Evolutionary conservation across 2,797 vertebrate genomes (phyloP).

Genomic region (Dendrocincla fuliginosa): DNA sequence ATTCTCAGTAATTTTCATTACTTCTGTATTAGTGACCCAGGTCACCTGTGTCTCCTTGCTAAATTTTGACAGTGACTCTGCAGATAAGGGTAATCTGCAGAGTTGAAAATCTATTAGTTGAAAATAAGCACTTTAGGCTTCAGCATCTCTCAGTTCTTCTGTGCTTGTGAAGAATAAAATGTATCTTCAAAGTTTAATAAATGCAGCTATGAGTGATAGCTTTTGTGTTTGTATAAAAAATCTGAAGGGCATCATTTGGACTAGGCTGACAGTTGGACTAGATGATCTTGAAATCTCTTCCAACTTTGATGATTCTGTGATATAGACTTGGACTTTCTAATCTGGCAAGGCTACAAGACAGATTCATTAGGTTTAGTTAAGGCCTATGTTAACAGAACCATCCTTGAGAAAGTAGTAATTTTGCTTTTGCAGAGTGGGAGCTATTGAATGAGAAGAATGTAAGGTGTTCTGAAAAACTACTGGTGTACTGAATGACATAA

Average conservation of each 20-base stretch:
- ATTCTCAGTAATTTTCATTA: neutral
- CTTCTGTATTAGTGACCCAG: neutral
- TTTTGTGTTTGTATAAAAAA: neutral
- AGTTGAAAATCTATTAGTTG: neutral
- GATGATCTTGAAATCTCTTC: neutral
- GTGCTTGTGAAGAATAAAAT: neutral
- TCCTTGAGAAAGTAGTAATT: neutral
- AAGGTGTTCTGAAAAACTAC: neutral
- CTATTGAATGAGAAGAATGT: neutral
- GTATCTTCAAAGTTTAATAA: neutral
- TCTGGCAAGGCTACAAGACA: neutral
- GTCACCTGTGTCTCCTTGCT: neutral
- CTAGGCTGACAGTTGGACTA: neutral
- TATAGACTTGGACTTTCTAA: neutral
- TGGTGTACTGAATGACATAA: neutral
- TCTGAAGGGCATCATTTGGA: neutral
- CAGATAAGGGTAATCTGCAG: neutral
- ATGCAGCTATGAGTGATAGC: neutral
- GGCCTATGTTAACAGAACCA: neutral
- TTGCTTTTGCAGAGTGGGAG: neutral
- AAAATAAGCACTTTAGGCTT: neutral
- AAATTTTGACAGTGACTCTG: neutral
- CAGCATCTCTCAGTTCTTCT: neutral
- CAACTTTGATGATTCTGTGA: neutral
- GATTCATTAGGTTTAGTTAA: neutral